Percentiles rank a stretch among this genome's conserved stretches.
These are phyloP conservation scores for Acromyrmex heyeri DNA, from an alignment of 1,140 invertebrate species.

Conservation along the genomic window DNA sequence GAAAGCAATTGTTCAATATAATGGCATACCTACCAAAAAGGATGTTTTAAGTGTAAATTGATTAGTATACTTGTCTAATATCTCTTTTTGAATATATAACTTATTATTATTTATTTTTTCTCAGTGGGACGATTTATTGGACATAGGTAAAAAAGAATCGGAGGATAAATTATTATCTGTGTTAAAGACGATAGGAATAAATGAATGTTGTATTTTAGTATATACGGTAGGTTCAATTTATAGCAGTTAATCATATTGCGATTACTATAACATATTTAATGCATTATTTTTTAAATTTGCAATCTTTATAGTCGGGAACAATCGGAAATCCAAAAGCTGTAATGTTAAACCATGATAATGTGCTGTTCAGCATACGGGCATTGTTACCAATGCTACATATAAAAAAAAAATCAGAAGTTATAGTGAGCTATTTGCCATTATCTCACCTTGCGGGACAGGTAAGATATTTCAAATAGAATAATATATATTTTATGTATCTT, in stretches of 20 bases:
- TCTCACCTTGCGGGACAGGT: constrained; percentile 96
- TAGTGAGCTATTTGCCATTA: constrained; percentile 94
- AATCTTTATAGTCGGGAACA: constrained; percentile 92
- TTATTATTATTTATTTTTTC: constrained; percentile 45
- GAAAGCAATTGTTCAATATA: constrained; percentile 95
- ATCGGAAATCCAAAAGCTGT: constrained; percentile 96
- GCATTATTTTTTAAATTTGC: constrained; percentile 13
- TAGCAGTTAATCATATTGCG: not conserved
- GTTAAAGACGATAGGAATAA: constrained; percentile 91
- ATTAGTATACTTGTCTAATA: not conserved
- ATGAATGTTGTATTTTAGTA: constrained; percentile 96
- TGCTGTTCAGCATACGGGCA: constrained; percentile 89
- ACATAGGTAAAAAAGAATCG: constrained; percentile 90
- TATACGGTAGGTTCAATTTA: constrained; percentile 91
- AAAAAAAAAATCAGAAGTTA: constrained; percentile 87
- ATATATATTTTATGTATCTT: not conserved
- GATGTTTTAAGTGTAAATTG: constrained; percentile 88
- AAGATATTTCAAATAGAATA: constrained; percentile 56
- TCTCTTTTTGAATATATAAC: constrained; percentile 29
- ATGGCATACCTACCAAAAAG: constrained; percentile 88
- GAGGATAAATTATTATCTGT: constrained; percentile 91
- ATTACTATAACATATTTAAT: not conserved
- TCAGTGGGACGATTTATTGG: constrained; percentile 94
- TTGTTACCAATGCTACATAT: constrained; percentile 78
- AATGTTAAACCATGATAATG: constrained; percentile 96